Base-by-base conservation (phyloP, 1,140 invertebrate genomes). In the Elymnias hypermnestra region DNA sequence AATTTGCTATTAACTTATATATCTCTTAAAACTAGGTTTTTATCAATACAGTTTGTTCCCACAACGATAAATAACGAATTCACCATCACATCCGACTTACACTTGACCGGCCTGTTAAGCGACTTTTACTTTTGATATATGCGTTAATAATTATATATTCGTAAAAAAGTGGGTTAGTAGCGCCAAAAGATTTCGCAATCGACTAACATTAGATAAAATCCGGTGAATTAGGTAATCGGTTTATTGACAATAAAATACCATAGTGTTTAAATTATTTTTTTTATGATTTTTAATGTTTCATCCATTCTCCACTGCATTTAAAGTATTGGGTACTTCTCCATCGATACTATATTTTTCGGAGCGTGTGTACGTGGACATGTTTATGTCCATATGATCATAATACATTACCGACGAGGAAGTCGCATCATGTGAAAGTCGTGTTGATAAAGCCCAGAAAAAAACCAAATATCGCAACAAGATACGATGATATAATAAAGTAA, bases 401-500 rank as follows among this genome's bases (percentile, higher is more conserved):
- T 29, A 46, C 14, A 33, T 63, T 63, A 52, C 57, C 53, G 48
- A 40, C 15, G 49, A 49, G 53, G 52, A 57, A 61, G 54, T 43
- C 29, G 29, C 29, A 51, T 36, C 18, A 22, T 49, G 10, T 18
- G 15, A 25, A 28, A 54, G 23, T 40, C 15, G 36, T 57, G 47
- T 59, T 59, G 47, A 48, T 53, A 53, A 55, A 64, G 48, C 57
- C 45, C 54, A 61, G 54, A 61, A 61, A 58, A 51, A 51, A 28
- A 50, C 51, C 48, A 57, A 60, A 67, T 43, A 53, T 21, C 38
- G 44, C 39, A 57, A 56, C 52, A 53, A 41, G 51, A 61, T 56
- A 57, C 21, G 8, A 4, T 35, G 21, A 13, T 40, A 40, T 40
- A 26, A 54, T 53, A 47, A 45, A 62, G 61, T 51, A 45, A 21